These are phyloP conservation scores for Enoplosus armatus DNA, from an alignment of 2,797 vertebrate genomes.

Conservation along the genomic window DNA sequence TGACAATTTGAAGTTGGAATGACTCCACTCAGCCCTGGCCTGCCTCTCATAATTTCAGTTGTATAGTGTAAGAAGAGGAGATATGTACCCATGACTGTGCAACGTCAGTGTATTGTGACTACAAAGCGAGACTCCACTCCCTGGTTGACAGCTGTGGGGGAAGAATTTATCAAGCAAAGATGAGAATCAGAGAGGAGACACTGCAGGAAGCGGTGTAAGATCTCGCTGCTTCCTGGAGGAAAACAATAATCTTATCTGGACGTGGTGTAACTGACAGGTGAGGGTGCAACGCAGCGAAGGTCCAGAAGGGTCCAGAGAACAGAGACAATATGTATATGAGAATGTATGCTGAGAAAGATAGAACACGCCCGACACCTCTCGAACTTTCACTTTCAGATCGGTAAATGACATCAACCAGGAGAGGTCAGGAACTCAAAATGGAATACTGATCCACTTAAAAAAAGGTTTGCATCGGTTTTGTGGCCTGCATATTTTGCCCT, in stretches of 20 bases:
- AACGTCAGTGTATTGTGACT: constrained; percentile 9
- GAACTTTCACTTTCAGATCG: constrained; percentile 87
- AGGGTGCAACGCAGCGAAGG: not conserved
- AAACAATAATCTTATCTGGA: constrained; percentile 24
- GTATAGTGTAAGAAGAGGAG: not conserved
- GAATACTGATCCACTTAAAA: not conserved
- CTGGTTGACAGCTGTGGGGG: constrained; percentile 1
- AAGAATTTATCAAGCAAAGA: constrained; percentile 15
- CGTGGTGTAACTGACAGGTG: constrained; percentile 4
- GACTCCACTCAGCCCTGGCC: not conserved
- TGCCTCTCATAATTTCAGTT: not conserved
- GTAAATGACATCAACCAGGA: constrained; percentile 61
- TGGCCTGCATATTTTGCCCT: not conserved
- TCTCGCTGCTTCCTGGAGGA: constrained; percentile 17
- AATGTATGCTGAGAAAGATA: not conserved
- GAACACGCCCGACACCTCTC: constrained; percentile 85
- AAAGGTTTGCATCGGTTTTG: not conserved
- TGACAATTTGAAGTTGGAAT: not conserved
- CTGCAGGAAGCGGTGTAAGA: constrained; percentile 5
- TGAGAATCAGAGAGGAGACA: constrained; percentile 23
- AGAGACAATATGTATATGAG: not conserved
- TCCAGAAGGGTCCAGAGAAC: constrained; percentile 6
- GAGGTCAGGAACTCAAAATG: not conserved
- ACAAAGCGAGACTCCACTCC: not conserved
- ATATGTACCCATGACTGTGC: not conserved